Conservation (phyloP, 2,113 vertebrate genomes). For the Toxotes chatareus region DNA sequence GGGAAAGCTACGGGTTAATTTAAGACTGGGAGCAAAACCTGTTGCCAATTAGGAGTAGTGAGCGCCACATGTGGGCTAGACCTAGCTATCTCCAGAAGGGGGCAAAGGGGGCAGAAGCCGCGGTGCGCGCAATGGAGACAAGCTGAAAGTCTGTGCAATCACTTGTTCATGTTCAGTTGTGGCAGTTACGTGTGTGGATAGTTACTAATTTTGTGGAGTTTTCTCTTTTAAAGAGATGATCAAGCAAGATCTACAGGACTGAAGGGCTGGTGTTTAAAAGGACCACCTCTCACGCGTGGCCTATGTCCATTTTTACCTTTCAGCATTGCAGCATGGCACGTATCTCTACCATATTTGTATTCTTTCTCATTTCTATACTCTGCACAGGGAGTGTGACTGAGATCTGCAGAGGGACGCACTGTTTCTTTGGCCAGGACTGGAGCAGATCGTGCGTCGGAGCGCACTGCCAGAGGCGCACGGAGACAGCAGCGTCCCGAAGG, state of each 20-base stretch:
- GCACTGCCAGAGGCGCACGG: slow-evolving; percentile 75
- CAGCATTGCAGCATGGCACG: slow-evolving; percentile 56
- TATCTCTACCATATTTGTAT: slow-evolving; percentile 38
- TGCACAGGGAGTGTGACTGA: slow-evolving; percentile 48
- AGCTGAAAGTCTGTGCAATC: slow-evolving; percentile 18
- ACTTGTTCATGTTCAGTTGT: slow-evolving; percentile 8
- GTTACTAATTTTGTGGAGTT: neutral
- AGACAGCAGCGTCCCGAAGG: slow-evolving; percentile 37
- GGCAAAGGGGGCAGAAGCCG: slow-evolving; percentile 65
- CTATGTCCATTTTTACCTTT: slow-evolving; percentile 16
- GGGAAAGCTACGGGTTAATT: slow-evolving; percentile 84
- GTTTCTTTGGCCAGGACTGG: slow-evolving; percentile 65
- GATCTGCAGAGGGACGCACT: slow-evolving; percentile 76
- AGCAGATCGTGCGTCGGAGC: slow-evolving; percentile 74
- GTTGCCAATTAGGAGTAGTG: slow-evolving; percentile 85
- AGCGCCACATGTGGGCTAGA: slow-evolving; percentile 80
- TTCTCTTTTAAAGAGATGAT: slow-evolving; percentile 27
- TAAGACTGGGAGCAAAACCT: slow-evolving; percentile 82
- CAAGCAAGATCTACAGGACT: slow-evolving; percentile 5
- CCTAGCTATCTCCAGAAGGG: slow-evolving; percentile 65
- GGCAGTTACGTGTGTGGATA: neutral
- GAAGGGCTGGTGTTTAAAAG: slow-evolving; percentile 20
- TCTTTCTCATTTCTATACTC: slow-evolving; percentile 47
- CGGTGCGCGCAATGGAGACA: slow-evolving; percentile 48
- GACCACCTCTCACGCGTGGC: neutral